These are phyloP conservation scores for Melanotaenia maccullochi DNA, from an alignment of 2,797 vertebrate species.

Conservation along the genomic window DNA sequence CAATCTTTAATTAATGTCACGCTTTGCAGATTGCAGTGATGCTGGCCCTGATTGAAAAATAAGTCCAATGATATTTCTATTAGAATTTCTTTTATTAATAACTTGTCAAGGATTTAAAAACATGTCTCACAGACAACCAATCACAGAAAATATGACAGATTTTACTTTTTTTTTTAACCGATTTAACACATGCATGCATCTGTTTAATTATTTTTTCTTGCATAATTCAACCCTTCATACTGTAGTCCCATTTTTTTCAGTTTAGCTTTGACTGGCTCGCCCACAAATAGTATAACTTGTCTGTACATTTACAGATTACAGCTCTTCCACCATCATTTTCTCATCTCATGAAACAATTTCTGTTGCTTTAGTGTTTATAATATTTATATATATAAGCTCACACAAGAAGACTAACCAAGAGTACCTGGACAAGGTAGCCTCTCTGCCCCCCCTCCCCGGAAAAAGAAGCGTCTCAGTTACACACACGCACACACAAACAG, in stretches of 20 bases:
- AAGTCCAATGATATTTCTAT: slow-evolving; percentile 88
- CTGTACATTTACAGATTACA: slow-evolving; percentile 10
- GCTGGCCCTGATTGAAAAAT: slow-evolving; percentile 87
- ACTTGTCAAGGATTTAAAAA: slow-evolving; percentile 84
- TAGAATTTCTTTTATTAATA: slow-evolving; percentile 89
- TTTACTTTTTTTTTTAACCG: slow-evolving; percentile 62
- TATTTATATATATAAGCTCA: no score
- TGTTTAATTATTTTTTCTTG: slow-evolving; percentile 66
- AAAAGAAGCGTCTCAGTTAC: no score
- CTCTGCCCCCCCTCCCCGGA: no score
- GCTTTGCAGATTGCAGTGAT: slow-evolving; percentile 83
- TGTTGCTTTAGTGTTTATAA: background rate
- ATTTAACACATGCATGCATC: slow-evolving; percentile 41
- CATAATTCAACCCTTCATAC: slow-evolving; percentile 50
- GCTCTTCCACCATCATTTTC: slow-evolving; percentile 2
- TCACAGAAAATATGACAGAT: slow-evolving; percentile 77
- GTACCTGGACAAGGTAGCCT: no score
- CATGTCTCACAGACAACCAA: slow-evolving; percentile 78
- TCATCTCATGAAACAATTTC: background rate
- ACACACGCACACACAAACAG: no score
- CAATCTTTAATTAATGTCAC: slow-evolving; percentile 89
- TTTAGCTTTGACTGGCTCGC: slow-evolving; percentile 23
- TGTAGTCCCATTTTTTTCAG: slow-evolving; percentile 15
- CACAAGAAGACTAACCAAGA: no score
- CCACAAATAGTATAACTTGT: slow-evolving; percentile 9